Evolutionary conservation across 92 coral and sea anemone species (phyloP).

Genomic region (Blastomussa wellsi): DNA sequence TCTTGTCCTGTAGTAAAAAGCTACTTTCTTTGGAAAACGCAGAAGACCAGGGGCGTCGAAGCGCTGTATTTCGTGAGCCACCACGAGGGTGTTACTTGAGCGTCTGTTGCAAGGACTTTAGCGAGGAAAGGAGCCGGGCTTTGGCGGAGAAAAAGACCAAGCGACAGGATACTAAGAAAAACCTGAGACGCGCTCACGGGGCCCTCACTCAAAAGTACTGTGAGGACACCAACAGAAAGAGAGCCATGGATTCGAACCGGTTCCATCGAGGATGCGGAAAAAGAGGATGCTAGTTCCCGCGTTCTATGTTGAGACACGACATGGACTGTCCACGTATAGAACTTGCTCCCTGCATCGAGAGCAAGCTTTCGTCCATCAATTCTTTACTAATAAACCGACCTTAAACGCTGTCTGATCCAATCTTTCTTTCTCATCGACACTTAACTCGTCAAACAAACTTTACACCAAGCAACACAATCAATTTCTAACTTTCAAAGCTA

Average conservation of each 20-base stretch:
- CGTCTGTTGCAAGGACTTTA: conserved; percentile 4
- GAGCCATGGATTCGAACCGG: conserved; percentile 50
- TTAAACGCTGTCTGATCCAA: background rate
- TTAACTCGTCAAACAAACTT: no score
- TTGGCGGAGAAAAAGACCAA: conserved; percentile 34
- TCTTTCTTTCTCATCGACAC: background rate
- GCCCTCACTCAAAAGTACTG: conserved; percentile 23
- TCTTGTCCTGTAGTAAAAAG: conserved; percentile 32
- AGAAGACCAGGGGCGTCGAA: background rate
- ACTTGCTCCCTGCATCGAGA: background rate
- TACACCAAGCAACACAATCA: background rate
- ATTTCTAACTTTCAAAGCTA: background rate
- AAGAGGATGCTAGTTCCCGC: conserved; percentile 39
- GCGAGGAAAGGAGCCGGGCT: conserved; percentile 27
- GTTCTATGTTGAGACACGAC: background rate
- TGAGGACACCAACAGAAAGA: conserved; percentile 40
- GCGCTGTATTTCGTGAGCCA: conserved; percentile 16
- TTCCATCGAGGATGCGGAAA: conserved; percentile 40
- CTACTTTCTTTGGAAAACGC: background rate
- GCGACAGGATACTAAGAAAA: conserved; percentile 40
- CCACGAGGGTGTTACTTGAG: conserved; percentile 5
- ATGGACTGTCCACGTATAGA: background rate
- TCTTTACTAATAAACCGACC: background rate
- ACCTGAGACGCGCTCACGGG: conserved; percentile 43
- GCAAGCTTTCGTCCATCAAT: background rate